Evolutionary conservation across 2,113 vertebrate species (phyloP).

Genomic region (Alosa alosa): DNA sequence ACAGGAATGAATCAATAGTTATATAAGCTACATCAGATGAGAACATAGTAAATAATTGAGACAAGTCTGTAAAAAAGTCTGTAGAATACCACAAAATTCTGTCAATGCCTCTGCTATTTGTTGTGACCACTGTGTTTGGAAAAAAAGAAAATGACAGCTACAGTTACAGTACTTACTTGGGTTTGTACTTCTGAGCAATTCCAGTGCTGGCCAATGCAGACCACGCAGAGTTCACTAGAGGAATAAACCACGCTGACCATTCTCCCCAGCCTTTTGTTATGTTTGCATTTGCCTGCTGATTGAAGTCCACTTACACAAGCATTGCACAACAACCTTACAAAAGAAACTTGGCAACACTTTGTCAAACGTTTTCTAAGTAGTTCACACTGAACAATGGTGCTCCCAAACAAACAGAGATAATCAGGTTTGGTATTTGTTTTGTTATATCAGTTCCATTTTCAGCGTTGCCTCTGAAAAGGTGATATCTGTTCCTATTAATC

Average conservation of each 20-base stretch:
- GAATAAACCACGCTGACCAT: neutral
- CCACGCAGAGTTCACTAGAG: neutral
- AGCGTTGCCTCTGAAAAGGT: neutral
- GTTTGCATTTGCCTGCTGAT: neutral
- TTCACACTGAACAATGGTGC: neutral
- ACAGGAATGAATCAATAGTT: too few relatives aligned
- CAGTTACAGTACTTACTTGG: neutral
- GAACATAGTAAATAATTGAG: too few relatives aligned
- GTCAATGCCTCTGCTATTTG: neutral
- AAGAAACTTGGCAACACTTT: neutral
- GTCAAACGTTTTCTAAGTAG: neutral
- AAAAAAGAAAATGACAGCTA: neutral
- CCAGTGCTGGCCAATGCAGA: neutral
- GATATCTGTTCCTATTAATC: neutral
- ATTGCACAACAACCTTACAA: neutral
- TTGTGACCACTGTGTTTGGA: neutral
- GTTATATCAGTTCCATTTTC: neutral
- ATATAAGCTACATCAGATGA: too few relatives aligned
- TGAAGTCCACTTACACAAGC: neutral
- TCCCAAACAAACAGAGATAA: neutral
- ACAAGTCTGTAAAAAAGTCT: neutral
- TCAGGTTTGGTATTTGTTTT: neutral
- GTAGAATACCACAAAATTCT: neutral
- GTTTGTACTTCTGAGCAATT: neutral
- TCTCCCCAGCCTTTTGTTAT: neutral